These are phyloP conservation scores for Corythucha ciliata DNA, from an alignment of 2,888 invertebrate species.

Conservation along the genomic window DNA sequence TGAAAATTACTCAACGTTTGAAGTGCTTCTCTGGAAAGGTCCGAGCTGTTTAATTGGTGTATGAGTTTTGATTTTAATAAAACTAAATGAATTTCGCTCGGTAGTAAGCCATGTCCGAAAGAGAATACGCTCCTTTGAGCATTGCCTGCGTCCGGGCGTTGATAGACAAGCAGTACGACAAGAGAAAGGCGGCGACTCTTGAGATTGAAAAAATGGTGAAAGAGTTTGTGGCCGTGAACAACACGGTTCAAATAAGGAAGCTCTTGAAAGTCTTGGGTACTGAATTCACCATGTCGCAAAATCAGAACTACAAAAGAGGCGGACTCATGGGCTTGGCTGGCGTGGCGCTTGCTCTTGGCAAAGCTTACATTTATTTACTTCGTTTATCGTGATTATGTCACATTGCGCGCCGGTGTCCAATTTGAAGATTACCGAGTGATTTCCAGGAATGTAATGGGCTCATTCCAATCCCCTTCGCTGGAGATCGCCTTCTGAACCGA, in stretches of 20 bases:
- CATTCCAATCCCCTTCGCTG: not conserved
- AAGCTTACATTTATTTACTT: slow-evolving; percentile 45
- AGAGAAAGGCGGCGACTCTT: slow-evolving; percentile 88
- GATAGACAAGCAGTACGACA: slow-evolving; percentile 95
- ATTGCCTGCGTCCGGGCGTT: slow-evolving; percentile 90
- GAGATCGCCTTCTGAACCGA: not conserved
- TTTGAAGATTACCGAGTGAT: slow-evolving; percentile 11
- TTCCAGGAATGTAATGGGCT: slow-evolving; percentile 9
- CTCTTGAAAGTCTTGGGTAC: slow-evolving; percentile 80
- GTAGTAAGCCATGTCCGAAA: too few relatives aligned
- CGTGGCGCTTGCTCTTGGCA: slow-evolving; percentile 91
- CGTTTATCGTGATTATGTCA: slow-evolving; percentile 11
- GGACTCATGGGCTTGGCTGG: slow-evolving; percentile 96
- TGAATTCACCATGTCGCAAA: slow-evolving; percentile 86
- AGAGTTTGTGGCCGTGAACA: slow-evolving; percentile 78
- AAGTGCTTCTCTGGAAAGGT: too few relatives aligned
- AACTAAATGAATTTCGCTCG: too few relatives aligned
- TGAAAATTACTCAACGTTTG: too few relatives aligned
- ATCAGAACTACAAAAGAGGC: slow-evolving; percentile 89
- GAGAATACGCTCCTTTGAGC: slow-evolving; percentile 85
- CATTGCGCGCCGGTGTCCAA: slow-evolving; percentile 13
- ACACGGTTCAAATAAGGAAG: slow-evolving; percentile 74
- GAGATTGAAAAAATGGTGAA: slow-evolving; percentile 98
- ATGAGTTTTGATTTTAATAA: too few relatives aligned
- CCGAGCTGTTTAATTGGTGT: too few relatives aligned